Percentiles rank a stretch among this genome's conserved stretches.
These are phyloP conservation scores for Osmerus eperlanus DNA, from an alignment of 2,113 vertebrate genomes.

Conservation along the genomic window DNA sequence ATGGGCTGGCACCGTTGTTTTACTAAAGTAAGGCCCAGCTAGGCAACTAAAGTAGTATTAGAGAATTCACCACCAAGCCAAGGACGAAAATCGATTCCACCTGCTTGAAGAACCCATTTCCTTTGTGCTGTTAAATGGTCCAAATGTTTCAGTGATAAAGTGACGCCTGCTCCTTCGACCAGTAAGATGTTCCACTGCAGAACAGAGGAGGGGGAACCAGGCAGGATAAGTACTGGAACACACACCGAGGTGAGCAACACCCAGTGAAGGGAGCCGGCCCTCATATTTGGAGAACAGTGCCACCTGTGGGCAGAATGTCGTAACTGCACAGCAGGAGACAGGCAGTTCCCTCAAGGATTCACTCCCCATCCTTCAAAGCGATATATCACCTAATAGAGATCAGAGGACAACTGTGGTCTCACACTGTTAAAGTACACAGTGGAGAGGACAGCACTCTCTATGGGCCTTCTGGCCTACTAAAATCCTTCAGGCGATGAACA, in stretches of 20 bases:
- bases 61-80: conserved; percentile 60
- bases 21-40: too few species aligned
- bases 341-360: too few species aligned
- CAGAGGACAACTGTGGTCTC: background rate
- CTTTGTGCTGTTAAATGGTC: conserved; percentile 59
- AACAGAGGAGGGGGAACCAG: conserved; percentile 24
- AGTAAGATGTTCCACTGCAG: background rate
- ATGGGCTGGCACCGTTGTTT: too few species aligned
- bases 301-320: conserved; percentile 39
- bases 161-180: conserved; percentile 27
- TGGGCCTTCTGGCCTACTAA: too few species aligned
- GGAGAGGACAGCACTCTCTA: too few species aligned
- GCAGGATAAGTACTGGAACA: conserved; percentile 42
- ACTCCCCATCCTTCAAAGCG: background rate
- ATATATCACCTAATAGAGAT: background rate
- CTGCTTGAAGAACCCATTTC: conserved; percentile 58
- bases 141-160: conserved; percentile 61
- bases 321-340: conserved; percentile 26
- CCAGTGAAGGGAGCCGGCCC: conserved; percentile 32
- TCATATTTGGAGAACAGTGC: conserved; percentile 52
- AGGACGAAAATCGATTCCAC: conserved; percentile 60
- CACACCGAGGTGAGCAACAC: conserved; percentile 48
- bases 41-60: conserved; percentile 53
- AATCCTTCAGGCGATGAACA: too few species aligned
- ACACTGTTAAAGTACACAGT: too few species aligned